Conservation (phyloP, 2,113 vertebrate genomes). For the Cyanocitta stelleri region DNA sequence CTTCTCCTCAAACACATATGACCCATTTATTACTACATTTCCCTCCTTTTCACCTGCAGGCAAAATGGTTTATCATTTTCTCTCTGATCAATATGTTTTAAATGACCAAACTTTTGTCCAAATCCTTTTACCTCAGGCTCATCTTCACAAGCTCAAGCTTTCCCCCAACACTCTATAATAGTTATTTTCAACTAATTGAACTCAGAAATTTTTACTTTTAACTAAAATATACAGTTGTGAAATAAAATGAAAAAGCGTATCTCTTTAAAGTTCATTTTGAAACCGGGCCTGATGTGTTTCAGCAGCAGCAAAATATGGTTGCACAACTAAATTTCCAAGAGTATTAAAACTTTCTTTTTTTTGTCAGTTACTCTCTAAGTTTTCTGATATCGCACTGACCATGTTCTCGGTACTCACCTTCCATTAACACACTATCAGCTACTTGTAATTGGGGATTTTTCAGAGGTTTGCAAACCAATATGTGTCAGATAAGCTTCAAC, state of each 20-base stretch:
- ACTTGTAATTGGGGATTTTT: fast-evolving
- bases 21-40: neutral
- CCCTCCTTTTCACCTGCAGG: neutral
- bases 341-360: neutral
- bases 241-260: neutral
- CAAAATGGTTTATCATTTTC: neutral
- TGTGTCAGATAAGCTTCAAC: neutral
- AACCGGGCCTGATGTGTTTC: neutral
- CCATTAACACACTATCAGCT: neutral
- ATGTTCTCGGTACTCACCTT: neutral
- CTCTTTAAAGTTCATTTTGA: neutral
- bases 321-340: neutral
- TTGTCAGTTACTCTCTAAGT: neutral
- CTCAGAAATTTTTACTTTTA: neutral
- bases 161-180: fast-evolving
- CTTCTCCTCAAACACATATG: neutral
- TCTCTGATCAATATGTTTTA: neutral
- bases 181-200: neutral
- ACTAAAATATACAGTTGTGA: neutral
- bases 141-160: neutral
- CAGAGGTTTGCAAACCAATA: neutral
- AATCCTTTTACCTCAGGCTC: neutral
- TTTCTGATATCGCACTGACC: neutral
- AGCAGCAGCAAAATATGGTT: neutral
- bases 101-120: neutral